Conservation (phyloP, 1,140 invertebrate genomes). For the Melanaphis sacchari region DNA sequence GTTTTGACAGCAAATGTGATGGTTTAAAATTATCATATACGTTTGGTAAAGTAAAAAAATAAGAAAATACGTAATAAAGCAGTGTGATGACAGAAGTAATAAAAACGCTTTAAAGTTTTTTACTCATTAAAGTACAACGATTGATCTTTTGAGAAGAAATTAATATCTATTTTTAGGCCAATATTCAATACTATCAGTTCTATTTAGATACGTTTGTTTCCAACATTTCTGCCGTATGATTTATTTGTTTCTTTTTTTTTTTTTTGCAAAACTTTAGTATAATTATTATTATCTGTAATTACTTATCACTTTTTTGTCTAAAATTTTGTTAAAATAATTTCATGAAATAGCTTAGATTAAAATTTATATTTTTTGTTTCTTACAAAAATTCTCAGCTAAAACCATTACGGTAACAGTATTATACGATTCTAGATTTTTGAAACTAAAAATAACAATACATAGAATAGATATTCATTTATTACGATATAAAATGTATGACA, state of each 20-base stretch:
- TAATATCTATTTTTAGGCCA: neutral
- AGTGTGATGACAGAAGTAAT: neutral
- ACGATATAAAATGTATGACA: neutral
- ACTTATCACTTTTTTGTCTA: neutral
- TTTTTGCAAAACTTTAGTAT: neutral
- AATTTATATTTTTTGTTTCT: neutral
- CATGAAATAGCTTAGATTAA: neutral
- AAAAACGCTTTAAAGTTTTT: neutral
- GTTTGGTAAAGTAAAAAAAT: neutral
- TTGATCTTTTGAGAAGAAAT: neutral
- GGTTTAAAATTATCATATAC: conserved; percentile 21
- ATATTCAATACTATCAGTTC: neutral
- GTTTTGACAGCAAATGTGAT: conserved; percentile 27
- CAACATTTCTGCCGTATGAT: neutral
- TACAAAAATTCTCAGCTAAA: neutral
- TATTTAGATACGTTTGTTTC: neutral
- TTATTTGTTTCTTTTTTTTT: neutral
- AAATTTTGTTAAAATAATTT: neutral
- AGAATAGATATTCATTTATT: neutral
- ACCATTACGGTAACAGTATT: neutral
- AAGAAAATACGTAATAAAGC: neutral
- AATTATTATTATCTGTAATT: neutral
- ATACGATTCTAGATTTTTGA: neutral
- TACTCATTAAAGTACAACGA: conserved; percentile 8
- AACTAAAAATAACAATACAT: neutral